Conservation (phyloP, 2,113 vertebrate species). For the Mohoua ochrocephala region DNA sequence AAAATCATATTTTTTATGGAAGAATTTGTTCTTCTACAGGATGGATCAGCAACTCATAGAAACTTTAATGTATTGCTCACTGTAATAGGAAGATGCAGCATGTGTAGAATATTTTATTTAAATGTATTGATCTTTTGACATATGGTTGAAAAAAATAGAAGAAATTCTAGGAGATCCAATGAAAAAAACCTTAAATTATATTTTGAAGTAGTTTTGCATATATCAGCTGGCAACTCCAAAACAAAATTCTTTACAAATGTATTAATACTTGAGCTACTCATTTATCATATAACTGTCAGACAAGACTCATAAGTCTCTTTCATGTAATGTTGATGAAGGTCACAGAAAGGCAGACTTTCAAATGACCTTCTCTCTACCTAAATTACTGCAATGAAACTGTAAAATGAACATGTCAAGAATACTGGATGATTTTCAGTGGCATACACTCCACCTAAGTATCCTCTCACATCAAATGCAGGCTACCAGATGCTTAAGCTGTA, state of each 20-base stretch:
- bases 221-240: background rate
- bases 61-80: background rate
- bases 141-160: background rate
- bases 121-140: background rate
- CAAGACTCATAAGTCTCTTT: background rate
- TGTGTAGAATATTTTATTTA: slow-evolving; percentile 12
- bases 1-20: background rate
- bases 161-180: background rate
- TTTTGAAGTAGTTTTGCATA: background rate
- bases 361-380: background rate
- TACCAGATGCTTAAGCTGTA: background rate
- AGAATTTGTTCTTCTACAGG: background rate
- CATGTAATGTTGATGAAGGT: background rate
- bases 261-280: background rate
- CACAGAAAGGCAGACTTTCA: background rate
- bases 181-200: background rate
- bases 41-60: background rate
- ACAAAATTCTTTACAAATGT: background rate
- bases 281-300: background rate
- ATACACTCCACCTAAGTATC: background rate
- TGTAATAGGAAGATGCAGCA: background rate
- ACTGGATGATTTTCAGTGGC: background rate
- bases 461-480: background rate
- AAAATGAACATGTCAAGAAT: background rate
- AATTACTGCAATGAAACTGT: background rate